These are phyloP conservation scores for Agonum fuliginosum DNA, from an alignment of 2,888 invertebrate species.

Conservation along the genomic window DNA sequence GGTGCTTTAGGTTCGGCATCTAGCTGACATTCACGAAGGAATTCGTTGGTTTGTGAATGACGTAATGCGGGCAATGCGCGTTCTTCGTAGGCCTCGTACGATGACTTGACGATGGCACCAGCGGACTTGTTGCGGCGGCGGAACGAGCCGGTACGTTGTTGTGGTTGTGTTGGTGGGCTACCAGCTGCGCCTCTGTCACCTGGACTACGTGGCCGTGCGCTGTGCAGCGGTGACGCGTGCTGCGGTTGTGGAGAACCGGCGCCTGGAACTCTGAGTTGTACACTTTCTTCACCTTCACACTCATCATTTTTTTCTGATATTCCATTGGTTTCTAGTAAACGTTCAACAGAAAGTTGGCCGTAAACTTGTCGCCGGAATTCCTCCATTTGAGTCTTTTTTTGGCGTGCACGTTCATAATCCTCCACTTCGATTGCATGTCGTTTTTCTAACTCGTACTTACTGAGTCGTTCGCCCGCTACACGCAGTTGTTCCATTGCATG, in stretches of 20 bases:
- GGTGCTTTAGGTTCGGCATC: constrained; percentile 75
- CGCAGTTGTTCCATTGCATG: constrained; percentile 88
- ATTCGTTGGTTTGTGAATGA: constrained; percentile 90
- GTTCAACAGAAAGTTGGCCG: constrained; percentile 82
- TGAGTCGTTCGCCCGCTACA: constrained; percentile 91
- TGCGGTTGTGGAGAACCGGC: constrained; percentile 65
- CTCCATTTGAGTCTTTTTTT: constrained; percentile 92
- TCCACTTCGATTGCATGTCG: constrained; percentile 93
- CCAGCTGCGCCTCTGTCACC: neutral
- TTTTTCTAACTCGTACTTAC: constrained; percentile 93
- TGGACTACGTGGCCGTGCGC: neutral
- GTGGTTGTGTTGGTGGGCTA: constrained; percentile 63
- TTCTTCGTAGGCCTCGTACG: constrained; percentile 92
- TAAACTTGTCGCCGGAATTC: constrained; percentile 87
- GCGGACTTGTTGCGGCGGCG: constrained; percentile 81
- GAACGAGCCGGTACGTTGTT: constrained; percentile 74
- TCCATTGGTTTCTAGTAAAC: constrained; percentile 87
- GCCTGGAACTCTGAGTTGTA: neutral
- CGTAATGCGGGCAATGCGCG: constrained; percentile 88
- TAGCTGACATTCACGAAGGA: constrained; percentile 82
- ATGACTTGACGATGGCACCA: constrained; percentile 76
- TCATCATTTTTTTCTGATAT: constrained; percentile 78
- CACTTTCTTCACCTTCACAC: constrained; percentile 71
- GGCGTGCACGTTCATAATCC: constrained; percentile 92
- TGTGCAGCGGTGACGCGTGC: constrained; percentile 74